phyloP scores from a whole-genome alignment of 30 jellyfish, hydroid and myxozoan species.

The Catostylus mosaicus region DNA sequence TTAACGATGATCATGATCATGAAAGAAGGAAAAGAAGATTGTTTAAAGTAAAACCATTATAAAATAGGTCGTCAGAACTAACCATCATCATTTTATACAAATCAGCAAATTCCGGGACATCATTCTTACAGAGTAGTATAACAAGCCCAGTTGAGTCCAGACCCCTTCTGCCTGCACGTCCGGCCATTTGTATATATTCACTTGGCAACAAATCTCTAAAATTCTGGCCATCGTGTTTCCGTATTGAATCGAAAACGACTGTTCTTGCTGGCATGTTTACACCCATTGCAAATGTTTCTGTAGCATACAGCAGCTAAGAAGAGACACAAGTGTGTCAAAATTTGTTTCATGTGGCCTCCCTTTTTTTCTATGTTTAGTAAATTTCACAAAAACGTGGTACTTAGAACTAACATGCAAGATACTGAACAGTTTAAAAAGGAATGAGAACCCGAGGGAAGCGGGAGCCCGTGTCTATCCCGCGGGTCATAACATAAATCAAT shows the following conservation, averaged over 20 bases:
- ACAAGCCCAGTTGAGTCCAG: constrained; percentile 98
- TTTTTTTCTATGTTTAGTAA: no score
- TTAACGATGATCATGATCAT: no score
- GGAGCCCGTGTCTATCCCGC: no score
- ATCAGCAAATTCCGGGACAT: constrained; percentile 89
- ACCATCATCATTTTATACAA: constrained; percentile 96
- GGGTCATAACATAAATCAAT: no score
- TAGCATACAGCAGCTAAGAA: constrained; percentile 89
- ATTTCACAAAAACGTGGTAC: no score
- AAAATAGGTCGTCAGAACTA: no score
- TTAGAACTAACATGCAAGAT: no score
- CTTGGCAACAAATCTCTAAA: constrained; percentile 88
- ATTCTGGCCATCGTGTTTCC: constrained; percentile 89
- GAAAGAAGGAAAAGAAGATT: no score
- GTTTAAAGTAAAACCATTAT: no score
- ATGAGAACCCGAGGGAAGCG: no score
- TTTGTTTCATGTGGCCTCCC: no score
- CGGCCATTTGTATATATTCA: constrained; percentile 99
- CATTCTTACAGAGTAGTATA: constrained; percentile 86
- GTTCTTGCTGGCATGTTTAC: constrained; percentile 99
- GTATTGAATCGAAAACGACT: constrained; percentile 87
- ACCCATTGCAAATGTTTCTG: constrained; percentile 99
- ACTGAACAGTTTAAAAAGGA: no score
- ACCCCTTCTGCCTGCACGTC: constrained; percentile 99
- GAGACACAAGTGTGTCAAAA: neutral